phyloP scores from a whole-genome alignment of 1,140 invertebrate genomes.

The Drosophila gunungcola region DNA sequence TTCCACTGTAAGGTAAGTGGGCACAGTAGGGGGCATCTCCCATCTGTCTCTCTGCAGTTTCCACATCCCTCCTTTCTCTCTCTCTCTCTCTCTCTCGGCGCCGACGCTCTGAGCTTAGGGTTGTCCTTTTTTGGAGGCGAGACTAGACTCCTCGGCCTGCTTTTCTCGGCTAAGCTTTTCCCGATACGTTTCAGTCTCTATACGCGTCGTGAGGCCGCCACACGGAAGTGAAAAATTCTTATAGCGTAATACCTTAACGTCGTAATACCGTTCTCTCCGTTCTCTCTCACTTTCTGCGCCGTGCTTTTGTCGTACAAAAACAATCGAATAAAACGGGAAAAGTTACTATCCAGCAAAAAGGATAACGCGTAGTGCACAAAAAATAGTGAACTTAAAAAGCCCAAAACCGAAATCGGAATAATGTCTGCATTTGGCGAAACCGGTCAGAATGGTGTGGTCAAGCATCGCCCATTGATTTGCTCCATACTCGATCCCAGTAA shows the following conservation, averaged over 20 bases:
- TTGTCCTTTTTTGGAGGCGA: slow-evolving; percentile 50
- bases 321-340: slow-evolving; percentile 41
- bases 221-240: slow-evolving; percentile 57
- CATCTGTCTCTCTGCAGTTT: neutral
- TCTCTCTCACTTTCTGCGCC: slow-evolving; percentile 36
- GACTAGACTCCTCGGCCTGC: slow-evolving; percentile 19
- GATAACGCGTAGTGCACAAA: slow-evolving; percentile 20
- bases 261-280: slow-evolving; percentile 19
- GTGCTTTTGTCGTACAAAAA: slow-evolving; percentile 47
- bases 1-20: slow-evolving; percentile 10
- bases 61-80: neutral
- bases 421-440: slow-evolving; percentile 69
- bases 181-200: slow-evolving; percentile 68
- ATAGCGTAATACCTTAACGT: slow-evolving; percentile 53
- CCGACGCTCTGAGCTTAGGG: slow-evolving; percentile 48
- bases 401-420: slow-evolving; percentile 32
- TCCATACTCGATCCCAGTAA: slow-evolving; percentile 84
- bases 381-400: slow-evolving; percentile 23
- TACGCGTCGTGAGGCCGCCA: slow-evolving; percentile 68
- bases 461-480: slow-evolving; percentile 80
- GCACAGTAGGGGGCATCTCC: slow-evolving; percentile 12
- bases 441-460: slow-evolving; percentile 80
- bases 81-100: slow-evolving; percentile 46
- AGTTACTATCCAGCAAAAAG: slow-evolving; percentile 22
- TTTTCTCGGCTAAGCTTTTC: slow-evolving; percentile 46